phyloP scores from a whole-genome alignment of 2,113 vertebrate genomes.

The Fukomys damarensis region DNA sequence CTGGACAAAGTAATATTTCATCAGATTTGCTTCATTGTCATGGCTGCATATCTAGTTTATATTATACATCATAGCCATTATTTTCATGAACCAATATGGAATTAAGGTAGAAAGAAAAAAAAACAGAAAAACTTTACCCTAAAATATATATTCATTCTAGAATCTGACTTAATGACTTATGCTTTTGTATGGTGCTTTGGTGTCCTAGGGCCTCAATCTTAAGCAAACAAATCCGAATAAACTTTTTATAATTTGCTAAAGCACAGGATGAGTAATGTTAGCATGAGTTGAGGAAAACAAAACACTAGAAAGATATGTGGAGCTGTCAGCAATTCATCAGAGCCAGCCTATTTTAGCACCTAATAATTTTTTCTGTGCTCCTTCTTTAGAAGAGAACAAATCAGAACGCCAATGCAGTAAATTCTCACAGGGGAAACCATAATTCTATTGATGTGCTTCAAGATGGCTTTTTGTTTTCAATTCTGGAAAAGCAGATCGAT shows the following conservation, averaged over 20 bases:
- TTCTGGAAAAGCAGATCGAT: constrained; percentile 82
- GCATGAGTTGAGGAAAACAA: constrained; percentile 60
- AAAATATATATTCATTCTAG: constrained; percentile 28
- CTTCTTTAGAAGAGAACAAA: constrained; percentile 81
- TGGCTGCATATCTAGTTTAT: neutral
- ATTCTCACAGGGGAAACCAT: constrained; percentile 81
- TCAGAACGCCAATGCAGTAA: constrained; percentile 77
- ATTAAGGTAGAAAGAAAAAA: neutral
- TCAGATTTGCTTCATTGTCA: neutral
- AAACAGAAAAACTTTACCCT: constrained; percentile 13
- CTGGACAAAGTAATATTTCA: neutral
- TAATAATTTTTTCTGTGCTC: constrained; percentile 76
- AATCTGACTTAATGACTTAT: neutral
- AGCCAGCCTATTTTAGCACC: constrained; percentile 76
- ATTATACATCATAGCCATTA: neutral
- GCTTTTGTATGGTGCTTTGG: constrained; percentile 39
- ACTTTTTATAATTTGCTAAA: constrained; percentile 70
- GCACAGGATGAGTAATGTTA: constrained; percentile 64
- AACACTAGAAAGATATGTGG: constrained; percentile 76
- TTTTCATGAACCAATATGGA: constrained; percentile 12
- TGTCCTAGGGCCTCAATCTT: constrained; percentile 34
- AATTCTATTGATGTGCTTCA: constrained; percentile 83
- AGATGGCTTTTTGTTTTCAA: constrained; percentile 84
- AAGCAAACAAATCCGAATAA: constrained; percentile 54
- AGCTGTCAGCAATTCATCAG: constrained; percentile 75